Percentiles rank a stretch among this genome's conserved stretches.
These are phyloP conservation scores for Phymatocera aterrima DNA, from an alignment of 2,888 invertebrate species.

Conservation along the genomic window DNA sequence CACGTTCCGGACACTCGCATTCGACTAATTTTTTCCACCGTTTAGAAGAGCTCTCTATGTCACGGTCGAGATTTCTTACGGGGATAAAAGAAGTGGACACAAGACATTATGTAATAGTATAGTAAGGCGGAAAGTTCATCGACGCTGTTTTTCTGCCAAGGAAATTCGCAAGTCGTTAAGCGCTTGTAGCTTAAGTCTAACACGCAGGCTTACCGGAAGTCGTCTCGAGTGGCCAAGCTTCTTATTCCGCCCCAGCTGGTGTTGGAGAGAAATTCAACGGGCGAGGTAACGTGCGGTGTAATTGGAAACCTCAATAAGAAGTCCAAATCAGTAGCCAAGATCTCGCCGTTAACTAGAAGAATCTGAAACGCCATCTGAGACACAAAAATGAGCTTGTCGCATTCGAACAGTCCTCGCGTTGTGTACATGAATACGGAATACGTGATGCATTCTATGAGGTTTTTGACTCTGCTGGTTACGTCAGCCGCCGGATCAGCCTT, in stretches of 20 bases:
- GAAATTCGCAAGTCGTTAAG: not conserved
- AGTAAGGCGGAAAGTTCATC: not conserved
- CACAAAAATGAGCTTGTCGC: constrained; percentile 96
- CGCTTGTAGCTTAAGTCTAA: constrained; percentile 12
- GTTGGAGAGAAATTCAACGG: constrained; percentile 95
- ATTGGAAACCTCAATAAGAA: constrained; percentile 95
- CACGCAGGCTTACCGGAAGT: constrained; percentile 80
- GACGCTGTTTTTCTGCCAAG: not conserved
- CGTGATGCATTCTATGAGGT: constrained; percentile 95
- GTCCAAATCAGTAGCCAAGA: constrained; percentile 90
- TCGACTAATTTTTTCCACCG: constrained; percentile 98
- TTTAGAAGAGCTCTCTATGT: constrained; percentile 97
- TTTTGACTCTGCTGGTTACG: constrained; percentile 87
- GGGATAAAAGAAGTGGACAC: constrained; percentile 9
- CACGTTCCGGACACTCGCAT: constrained; percentile 95
- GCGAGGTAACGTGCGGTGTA: constrained; percentile 94
- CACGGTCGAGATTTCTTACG: constrained; percentile 90
- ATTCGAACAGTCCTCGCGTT: constrained; percentile 94
- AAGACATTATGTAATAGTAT: no score
- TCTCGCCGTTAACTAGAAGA: constrained; percentile 90
- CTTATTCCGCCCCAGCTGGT: constrained; percentile 97
- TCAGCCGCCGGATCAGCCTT: constrained; percentile 89
- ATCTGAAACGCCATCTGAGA: constrained; percentile 98
- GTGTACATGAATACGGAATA: constrained; percentile 97
- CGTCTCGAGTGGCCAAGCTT: constrained; percentile 91